Evolutionary conservation across 2,797 vertebrate genomes (phyloP), one percentile per base, ranked within the genome.

Genomic region (Geotrypetes seraphini): DNA sequence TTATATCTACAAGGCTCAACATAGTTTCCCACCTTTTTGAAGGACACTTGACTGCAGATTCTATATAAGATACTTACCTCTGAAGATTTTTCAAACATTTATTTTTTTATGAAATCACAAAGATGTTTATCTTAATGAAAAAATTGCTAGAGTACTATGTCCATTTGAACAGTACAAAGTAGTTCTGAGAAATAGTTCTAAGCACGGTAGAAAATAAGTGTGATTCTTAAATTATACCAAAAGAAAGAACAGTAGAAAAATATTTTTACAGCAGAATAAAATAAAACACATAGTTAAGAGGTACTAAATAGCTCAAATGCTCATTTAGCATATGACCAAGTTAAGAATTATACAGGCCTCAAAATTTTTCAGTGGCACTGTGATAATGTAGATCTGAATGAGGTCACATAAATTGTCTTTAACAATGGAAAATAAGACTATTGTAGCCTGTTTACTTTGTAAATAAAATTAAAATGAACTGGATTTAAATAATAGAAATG

Each of bases 141-240:
- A 69, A 75, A 82, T 67, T 56, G 71, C 63, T 67, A 70, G 51
- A 71, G 69, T 63, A 62, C 60, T 74, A 69, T 71, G 68, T 77
- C 53, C 71, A 60, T 59, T 68, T 60, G 70, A 66, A 65, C 60
- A 73, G 69, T 75, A 78, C 66, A 81, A 81, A 82, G 63, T 11
- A 63, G 72, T 66, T 57, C 63, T 64, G 63, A 39, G 62, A 74
- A 70, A 64, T 69, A 66, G 61, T 40, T 63, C 55, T 60, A 42
- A 73, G 72, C 55, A 49, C 56, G 59, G 64, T 49, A 78, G 54
- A 77, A 82, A 82, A 75, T 66, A 71, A 79, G 73, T 22, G 63
- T 69, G 61, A 53, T 63, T 73, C 51, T 78, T 66, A 63, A 69
- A 61, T 61, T 67, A 72, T 60, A 57, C 33, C 65, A 51, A 74